Evolutionary conservation across 2,797 vertebrate genomes (phyloP), one percentile per base, ranked within the genome.

Genomic region (Trichosurus vulpecula): DNA sequence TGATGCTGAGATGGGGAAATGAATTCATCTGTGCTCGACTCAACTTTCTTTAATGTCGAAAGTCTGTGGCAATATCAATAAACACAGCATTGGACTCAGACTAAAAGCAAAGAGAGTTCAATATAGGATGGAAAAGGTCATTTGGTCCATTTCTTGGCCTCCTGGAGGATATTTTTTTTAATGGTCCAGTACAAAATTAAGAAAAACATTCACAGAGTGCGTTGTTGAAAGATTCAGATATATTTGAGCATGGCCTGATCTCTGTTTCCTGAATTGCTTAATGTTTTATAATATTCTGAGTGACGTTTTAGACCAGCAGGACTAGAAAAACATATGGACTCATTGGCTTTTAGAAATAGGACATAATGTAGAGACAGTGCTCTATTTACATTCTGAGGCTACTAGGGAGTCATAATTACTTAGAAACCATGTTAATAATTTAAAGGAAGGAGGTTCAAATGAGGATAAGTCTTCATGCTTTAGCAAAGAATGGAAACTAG

Each of bases 41-140:
- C 93, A 94, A 97, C 52, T 94, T 92, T 52, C 52, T 91, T 92
- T 87, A 27, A 87, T 91, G 27, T 93, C 92, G 95, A 58, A 96
- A 94, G 66, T 94, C 31, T 89, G 10, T 53, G 30, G 29, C 91
- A 92, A 91, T 94, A 61, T 58, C 61, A 95, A 9, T 90, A 58
- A 66, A 61, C 52, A 54, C 14, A 52, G n/a, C 0, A 8, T 0
- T 74, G 2, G 8, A 30, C 51, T 91, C 74, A 89, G 90, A 1
- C 95, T 53, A 92, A 30, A 96, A 74, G 92, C 31, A 58, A 96
- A 61, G 31, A 27, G 2, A 87, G 41, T 11, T 87, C 41, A 87
- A 25, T 47, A 47, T 47, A 87, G 41, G 74, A 27, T 25, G 41
- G 22, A 87, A 87, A 47, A 47, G 41, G 41, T 91, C 12, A 25